Evolutionary conservation across 2,797 vertebrate species (phyloP).

Genomic region (Sebastiscus tertius): DNA sequence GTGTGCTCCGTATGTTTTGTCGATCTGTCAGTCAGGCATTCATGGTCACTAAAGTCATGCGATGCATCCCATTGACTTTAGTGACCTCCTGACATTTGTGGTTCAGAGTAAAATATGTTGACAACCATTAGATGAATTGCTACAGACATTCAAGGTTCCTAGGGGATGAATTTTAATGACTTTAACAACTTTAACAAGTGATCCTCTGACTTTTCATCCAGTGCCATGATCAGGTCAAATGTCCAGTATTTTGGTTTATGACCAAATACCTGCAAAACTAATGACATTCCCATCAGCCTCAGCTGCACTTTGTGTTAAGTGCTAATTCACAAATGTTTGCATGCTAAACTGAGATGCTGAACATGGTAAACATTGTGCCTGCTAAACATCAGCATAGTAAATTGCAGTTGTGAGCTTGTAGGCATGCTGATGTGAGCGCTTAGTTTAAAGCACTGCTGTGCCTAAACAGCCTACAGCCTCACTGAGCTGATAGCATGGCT

Average conservation of each 20-base stretch:
- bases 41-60: background rate
- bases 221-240: background rate
- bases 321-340: background rate
- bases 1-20: background rate
- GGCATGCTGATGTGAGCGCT: background rate
- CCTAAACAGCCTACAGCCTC: too few species aligned
- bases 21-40: background rate
- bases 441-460: background rate
- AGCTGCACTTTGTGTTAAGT: background rate
- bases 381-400: background rate
- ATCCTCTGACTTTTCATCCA: background rate
- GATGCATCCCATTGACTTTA: background rate
- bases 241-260: background rate
- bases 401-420: background rate
- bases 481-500: background rate
- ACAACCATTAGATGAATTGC: background rate
- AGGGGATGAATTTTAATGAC: too few species aligned
- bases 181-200: too few species aligned
- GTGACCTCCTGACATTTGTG: background rate
- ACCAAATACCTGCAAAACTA: background rate
- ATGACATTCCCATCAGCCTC: background rate
- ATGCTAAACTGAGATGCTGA: background rate
- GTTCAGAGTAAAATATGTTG: background rate
- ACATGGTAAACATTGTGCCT: background rate
- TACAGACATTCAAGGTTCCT: background rate